Percentiles rank a stretch among this genome's conserved stretches.
phyloP scores from a whole-genome alignment of 2,113 vertebrate species.

The Promerops cafer region DNA sequence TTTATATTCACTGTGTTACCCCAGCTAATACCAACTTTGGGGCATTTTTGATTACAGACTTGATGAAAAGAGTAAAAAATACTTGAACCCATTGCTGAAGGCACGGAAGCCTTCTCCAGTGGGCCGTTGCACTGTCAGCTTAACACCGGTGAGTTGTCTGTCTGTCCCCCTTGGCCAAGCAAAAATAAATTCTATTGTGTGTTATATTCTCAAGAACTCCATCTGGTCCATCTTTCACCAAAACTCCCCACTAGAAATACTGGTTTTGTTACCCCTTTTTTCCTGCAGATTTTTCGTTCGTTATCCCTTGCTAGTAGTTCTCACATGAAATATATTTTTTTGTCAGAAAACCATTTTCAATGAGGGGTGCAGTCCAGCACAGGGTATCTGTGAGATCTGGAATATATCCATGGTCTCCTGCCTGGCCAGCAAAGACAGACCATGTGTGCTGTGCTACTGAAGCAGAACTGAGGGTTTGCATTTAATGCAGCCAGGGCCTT shows the following conservation, averaged over 20 bases:
- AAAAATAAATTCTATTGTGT: not conserved
- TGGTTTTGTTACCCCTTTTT: not conserved
- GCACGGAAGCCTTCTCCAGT: constrained; percentile 59
- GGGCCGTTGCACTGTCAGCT: constrained; percentile 38
- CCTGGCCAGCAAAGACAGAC: not conserved
- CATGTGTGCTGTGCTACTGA: not conserved
- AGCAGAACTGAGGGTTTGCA: not conserved
- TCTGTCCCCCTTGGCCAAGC: not conserved
- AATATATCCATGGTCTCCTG: not conserved
- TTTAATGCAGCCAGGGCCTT: not conserved
- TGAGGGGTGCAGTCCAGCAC: not conserved
- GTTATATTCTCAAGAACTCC: not conserved
- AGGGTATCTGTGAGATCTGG: not conserved
- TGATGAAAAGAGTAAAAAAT: constrained; percentile 73
- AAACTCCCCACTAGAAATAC: not conserved
- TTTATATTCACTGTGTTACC: fast-evolving
- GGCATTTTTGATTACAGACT: constrained; percentile 62
- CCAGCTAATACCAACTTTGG: not conserved
- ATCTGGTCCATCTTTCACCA: not conserved
- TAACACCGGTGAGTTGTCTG: constrained; percentile 67
- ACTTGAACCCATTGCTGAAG: constrained; percentile 62
- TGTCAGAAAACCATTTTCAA: not conserved
- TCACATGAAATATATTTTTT: not conserved
- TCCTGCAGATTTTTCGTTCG: fast-evolving
- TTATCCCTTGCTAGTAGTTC: not conserved